These are phyloP conservation scores for Dreissena polymorpha DNA, from an alignment of 1,140 invertebrate genomes.

Conservation along the genomic window DNA sequence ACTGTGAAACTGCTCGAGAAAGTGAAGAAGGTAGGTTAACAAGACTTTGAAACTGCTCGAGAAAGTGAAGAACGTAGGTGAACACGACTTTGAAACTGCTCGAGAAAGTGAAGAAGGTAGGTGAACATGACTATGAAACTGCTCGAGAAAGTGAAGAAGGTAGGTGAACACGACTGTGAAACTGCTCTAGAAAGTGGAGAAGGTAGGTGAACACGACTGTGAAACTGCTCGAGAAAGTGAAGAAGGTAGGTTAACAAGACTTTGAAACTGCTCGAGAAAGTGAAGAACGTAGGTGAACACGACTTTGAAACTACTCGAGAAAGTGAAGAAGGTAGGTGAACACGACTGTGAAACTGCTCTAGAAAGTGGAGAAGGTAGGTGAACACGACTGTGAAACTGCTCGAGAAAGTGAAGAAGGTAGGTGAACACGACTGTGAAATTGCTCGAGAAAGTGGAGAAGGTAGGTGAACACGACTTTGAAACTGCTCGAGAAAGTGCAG, in stretches of 20 bases:
- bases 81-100: constrained; percentile 98
- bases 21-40: constrained; percentile 97
- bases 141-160: constrained; percentile 95
- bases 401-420: constrained; percentile 96
- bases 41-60: constrained; percentile 98
- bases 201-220: constrained; percentile 99
- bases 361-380: constrained; percentile 96
- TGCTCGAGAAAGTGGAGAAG: constrained; percentile 96
- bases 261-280: constrained; percentile 94
- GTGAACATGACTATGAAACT: constrained; percentile 99
- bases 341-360: constrained; percentile 97
- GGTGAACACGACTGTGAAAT: constrained; percentile 98
- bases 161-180: constrained; percentile 99
- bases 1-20: constrained; percentile 96
- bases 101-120: constrained; percentile 95
- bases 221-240: constrained; percentile 94
- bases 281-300: constrained; percentile 99
- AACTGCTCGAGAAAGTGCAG: constrained; percentile 95
- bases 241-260: constrained; percentile 99
- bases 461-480: constrained; percentile 99
- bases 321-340: constrained; percentile 98
- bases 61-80: constrained; percentile 94
- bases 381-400: constrained; percentile 98
- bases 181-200: constrained; percentile 95
- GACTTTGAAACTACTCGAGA: constrained; percentile 96